Percentiles rank a stretch among this genome's conserved stretches.
phyloP scores from a whole-genome alignment of 2,888 invertebrate genomes.

The Seira sanloemensis region DNA sequence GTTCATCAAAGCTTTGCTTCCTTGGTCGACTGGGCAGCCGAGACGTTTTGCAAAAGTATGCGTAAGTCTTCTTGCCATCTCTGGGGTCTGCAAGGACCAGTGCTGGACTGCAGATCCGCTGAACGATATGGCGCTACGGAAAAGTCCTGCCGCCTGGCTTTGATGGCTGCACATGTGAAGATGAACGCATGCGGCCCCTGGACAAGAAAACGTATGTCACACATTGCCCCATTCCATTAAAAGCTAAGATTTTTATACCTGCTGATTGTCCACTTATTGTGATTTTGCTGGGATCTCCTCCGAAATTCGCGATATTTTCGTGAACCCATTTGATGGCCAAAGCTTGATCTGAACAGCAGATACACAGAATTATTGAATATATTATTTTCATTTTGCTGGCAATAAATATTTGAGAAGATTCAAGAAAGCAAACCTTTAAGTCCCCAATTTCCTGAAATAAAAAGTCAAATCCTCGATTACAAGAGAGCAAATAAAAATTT shows the following conservation, averaged over 20 bases:
- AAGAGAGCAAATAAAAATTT: background rate
- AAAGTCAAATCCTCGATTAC: background rate
- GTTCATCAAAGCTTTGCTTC: conserved; percentile 47
- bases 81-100: conserved; percentile 59
- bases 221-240: no score
- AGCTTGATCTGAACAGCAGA: background rate
- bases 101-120: conserved; percentile 58
- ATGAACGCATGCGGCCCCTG: conserved; percentile 54
- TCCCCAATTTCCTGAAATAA: conserved; percentile 12
- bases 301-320: conserved; percentile 49
- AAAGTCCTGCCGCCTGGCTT: conserved; percentile 28
- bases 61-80: conserved; percentile 42
- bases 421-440: conserved; percentile 25
- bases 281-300: conserved; percentile 44
- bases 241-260: conserved; percentile 18
- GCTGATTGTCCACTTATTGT: conserved; percentile 52
- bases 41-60: conserved; percentile 46
- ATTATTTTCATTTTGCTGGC: background rate
- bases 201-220: no score
- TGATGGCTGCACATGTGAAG: conserved; percentile 62
- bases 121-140: background rate
- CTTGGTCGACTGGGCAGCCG: conserved; percentile 43
- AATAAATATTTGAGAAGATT: conserved; percentile 1
- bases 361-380: background rate
- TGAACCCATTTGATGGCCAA: conserved; percentile 47